phyloP scores from a whole-genome alignment of 2,797 vertebrate species.

The Myotis planiceps region DNA sequence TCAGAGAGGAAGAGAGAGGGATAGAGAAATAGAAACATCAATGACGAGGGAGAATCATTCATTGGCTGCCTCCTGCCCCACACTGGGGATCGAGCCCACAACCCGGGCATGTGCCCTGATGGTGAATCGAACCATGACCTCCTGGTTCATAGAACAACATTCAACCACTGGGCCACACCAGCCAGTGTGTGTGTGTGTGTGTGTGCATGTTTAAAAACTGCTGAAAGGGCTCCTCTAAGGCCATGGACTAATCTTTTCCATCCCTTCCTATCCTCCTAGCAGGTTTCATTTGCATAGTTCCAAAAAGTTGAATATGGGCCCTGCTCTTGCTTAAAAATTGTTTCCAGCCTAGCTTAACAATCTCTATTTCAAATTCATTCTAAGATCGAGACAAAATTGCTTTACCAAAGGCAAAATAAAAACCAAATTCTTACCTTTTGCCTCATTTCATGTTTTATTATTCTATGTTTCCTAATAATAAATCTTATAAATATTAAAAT shows the following conservation, averaged over 20 bases:
- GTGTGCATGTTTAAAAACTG: neutral
- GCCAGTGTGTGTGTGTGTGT: too few species aligned
- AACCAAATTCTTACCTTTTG: constrained; percentile 37
- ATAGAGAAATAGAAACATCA: too few species aligned
- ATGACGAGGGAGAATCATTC: too few species aligned
- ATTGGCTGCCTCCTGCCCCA: too few species aligned
- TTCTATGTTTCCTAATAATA: constrained; percentile 21
- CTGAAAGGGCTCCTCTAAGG: neutral
- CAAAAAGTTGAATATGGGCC: neutral
- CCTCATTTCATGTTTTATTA: constrained; percentile 46
- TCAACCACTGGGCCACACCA: too few species aligned
- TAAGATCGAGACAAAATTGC: constrained; percentile 39
- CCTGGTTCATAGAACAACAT: too few species aligned
- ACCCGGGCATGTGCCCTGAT: too few species aligned
- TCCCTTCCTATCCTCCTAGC: neutral
- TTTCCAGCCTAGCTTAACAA: constrained; percentile 17
- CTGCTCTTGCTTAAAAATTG: neutral
- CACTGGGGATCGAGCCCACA: too few species aligned
- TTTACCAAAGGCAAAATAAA: constrained; percentile 44
- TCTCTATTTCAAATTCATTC: neutral
- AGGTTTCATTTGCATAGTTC: neutral
- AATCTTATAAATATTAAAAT: constrained; percentile 34
- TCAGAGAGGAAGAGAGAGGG: too few species aligned
- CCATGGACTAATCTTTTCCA: neutral
- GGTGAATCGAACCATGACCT: too few species aligned